phyloP scores from a whole-genome alignment of 2,888 invertebrate genomes.

The Abrostola tripartita region DNA sequence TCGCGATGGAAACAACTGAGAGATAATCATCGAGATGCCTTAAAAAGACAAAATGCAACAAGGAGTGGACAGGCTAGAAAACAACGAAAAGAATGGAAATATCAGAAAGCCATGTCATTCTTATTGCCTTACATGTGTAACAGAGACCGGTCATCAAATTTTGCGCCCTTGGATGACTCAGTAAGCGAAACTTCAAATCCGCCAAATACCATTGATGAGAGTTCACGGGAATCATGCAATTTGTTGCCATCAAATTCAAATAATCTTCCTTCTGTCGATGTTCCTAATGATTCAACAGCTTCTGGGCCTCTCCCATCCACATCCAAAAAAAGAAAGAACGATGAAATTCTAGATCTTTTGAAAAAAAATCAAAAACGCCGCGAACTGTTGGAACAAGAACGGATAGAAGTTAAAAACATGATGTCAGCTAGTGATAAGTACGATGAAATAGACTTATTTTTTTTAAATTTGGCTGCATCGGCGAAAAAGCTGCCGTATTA shows the following conservation, averaged over 20 bases:
- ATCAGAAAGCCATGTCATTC: conserved; percentile 24
- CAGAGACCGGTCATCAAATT: conserved; percentile 38
- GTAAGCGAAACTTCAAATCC: conserved; percentile 30
- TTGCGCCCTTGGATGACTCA: conserved; percentile 9
- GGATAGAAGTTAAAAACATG: conserved; percentile 41
- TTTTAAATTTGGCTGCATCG: conserved; percentile 31
- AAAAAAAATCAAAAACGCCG: conserved; percentile 41
- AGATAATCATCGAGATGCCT: conserved; percentile 7
- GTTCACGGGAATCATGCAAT: conserved; percentile 34
- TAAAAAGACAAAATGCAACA: conserved; percentile 24
- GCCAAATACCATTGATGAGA: conserved; percentile 33
- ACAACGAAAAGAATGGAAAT: conserved; percentile 12
- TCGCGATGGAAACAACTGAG: conserved; percentile 7
- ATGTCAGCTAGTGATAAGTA: conserved; percentile 29
- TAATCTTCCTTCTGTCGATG: conserved; percentile 35
- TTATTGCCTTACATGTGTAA: conserved; percentile 38
- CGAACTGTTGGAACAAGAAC: conserved; percentile 39
- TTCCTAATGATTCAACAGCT: conserved; percentile 30
- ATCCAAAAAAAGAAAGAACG: conserved; percentile 44
- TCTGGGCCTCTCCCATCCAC: conserved; percentile 32
- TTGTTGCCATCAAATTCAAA: conserved; percentile 36
- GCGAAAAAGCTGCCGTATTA: conserved; percentile 41
- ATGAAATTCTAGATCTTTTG: conserved; percentile 42
- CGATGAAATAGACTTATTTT: conserved; percentile 34
- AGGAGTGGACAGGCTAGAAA: conserved; percentile 20